phyloP scores from a whole-genome alignment of 2,888 invertebrate species.

The Eretmocerus hayati region DNA sequence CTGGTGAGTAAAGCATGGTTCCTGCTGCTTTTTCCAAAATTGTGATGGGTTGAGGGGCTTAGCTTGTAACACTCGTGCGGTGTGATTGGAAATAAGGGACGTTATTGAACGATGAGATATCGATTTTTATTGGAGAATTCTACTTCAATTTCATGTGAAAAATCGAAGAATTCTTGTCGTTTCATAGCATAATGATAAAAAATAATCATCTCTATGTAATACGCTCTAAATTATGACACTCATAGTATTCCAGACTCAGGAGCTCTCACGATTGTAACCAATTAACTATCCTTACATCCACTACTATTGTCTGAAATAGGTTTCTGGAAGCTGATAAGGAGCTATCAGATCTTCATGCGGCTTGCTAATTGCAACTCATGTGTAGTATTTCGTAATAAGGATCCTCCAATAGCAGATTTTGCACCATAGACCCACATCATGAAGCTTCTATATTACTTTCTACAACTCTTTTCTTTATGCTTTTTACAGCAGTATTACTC shows the following conservation, averaged over 20 bases:
- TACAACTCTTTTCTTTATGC: constrained; percentile 31
- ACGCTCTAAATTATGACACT: no score
- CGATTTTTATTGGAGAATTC: neutral
- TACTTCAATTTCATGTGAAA: neutral
- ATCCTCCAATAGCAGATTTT: no score
- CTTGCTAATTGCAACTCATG: constrained; percentile 35
- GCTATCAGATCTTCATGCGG: constrained; percentile 32
- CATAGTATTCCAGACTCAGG: neutral
- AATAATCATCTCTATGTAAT: neutral
- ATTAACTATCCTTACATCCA: constrained; percentile 28
- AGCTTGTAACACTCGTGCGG: neutral
- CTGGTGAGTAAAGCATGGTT: constrained; percentile 38
- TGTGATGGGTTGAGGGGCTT: constrained; percentile 42
- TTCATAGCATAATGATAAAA: neutral
- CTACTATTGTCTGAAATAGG: constrained; percentile 35
- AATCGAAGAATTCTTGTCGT: neutral
- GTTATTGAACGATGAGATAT: no score
- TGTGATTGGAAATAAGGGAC: no score
- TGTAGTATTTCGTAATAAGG: no score
- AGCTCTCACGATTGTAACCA: constrained; percentile 20
- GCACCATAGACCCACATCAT: no score
- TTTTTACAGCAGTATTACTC: constrained; percentile 43
- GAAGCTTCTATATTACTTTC: no score
- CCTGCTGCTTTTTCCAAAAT: neutral
- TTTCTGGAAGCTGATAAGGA: constrained; percentile 42